Base-by-base conservation (phyloP, 1,140 invertebrate species). In the Lepidostoma basale region DNA sequence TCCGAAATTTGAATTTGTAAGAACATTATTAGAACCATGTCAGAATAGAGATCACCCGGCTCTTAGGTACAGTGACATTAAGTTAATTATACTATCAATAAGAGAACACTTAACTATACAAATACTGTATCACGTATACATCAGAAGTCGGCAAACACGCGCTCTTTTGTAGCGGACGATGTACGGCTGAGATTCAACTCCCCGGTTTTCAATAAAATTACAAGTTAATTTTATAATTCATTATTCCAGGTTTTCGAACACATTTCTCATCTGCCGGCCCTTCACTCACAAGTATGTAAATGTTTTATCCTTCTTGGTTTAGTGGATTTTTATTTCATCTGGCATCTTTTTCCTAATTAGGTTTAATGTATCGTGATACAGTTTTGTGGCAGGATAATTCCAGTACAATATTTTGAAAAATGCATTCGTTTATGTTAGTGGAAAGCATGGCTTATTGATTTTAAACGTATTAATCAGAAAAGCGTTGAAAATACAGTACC, bases 51-150 rank as follows among this genome's bases (percentile, higher is more conserved):
- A 58, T 63, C 62, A 59, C 70, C 70, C 70, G 70, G 70, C 63
- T 69, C 68, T 72, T 69, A 72, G 70, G 70, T 72, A 72, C 70
- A 66, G 70, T 72, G 70, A 72, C 70, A 72, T 72, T 64, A 23
- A 67, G 33, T 28, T 42, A 69, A 63, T 71, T 52, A 68, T 40
- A 33, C 52, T 66, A 52, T 59, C 56, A 36, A 68, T 62, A 72
- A 62, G 67, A 68, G 67, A 68, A 66, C 67, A 58, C 67, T 69
- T 69, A 67, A 54, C 58, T 69, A 64, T 47, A 67, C 67, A 69
- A 72, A 69, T 56, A 36, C 22, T 67, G 70, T 52, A 72, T 47
- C 67, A 69, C 70, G 47, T 36, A 72, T 63, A 67, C 62, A 6
- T 33, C 30, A 33, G 30, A 5, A 6, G 30, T 12, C 12, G 6